Base-by-base conservation (phyloP, 2,888 invertebrate genomes). In the Pocota personata region DNA sequence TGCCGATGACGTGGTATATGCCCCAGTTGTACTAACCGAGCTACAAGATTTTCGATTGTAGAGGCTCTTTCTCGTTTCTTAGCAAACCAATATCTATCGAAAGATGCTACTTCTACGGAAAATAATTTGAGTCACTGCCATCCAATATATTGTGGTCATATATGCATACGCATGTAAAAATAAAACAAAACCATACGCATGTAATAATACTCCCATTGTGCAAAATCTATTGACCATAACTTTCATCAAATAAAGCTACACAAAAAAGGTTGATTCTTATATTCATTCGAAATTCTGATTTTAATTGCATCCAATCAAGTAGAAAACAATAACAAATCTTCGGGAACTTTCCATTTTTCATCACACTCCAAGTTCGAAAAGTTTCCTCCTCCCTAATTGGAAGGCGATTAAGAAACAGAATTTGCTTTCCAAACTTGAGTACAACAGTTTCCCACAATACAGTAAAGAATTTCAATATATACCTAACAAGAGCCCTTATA, bases 311-410 rank as follows among this genome's bases (percentile, higher is more conserved):
- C 32, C 71, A 71, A 69, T 48, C 37, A 57, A 57, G 43, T 55
- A 50, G 43, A 5, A 30, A 12, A 32, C 32, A 30, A 71, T 30
- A 30, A 7, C 5, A 35, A 66, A 55, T 35, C 46, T 57, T 72
- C 72, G 48, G 2, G 43, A 60, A 62, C 62, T 48, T 73, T 79
- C 21, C 3, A 67, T 21, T 52, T 69, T 69, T 3, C 21, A 30
- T 57, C 19, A 30, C 57, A 64, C 55, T 66, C 46, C 46, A 73
- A 58, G 48, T 80, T 67, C 3, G 30, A 46, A 60, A 80, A 75
- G 43, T 75, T 60, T 16, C 24, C 21, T 52, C 50, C n/a, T 21
- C 40, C 57, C 58, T 80, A 80, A 80, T 80, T 80, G 80, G 67
- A 66, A 43, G 27, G 35, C 66, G 52, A 52, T 50, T 67, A 60